These are phyloP conservation scores for Catharus minimus DNA, from an alignment of 2,113 vertebrate genomes.

Conservation along the genomic window DNA sequence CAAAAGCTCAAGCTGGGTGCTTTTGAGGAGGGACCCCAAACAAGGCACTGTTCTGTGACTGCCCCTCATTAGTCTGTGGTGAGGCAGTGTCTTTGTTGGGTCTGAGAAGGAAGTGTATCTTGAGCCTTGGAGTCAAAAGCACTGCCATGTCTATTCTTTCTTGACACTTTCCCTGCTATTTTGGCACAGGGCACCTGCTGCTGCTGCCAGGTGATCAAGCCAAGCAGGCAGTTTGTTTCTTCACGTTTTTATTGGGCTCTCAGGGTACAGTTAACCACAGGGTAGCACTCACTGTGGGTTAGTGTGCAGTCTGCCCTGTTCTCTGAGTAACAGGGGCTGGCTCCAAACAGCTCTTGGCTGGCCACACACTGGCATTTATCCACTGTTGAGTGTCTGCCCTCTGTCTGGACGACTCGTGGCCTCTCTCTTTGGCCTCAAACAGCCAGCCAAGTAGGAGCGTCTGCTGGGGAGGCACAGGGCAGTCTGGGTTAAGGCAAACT, in stretches of 20 bases:
- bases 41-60: fast-evolving
- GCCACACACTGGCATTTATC: constrained; percentile 1
- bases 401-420: not conserved
- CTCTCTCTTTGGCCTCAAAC: not conserved
- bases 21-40: not conserved
- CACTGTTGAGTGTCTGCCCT: not conserved
- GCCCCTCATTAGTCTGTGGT: fast-evolving
- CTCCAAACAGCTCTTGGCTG: not conserved
- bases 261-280: not conserved
- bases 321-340: not conserved
- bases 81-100: not conserved
- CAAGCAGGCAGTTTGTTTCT: not conserved
- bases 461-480: not conserved
- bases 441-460: not conserved
- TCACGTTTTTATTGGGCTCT: not conserved
- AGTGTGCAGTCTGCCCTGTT: not conserved
- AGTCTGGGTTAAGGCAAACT: not conserved
- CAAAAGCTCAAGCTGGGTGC: not conserved
- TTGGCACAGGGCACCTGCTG: not conserved
- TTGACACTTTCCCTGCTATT: not conserved
- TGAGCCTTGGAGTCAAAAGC: fast-evolving
- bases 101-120: not conserved
- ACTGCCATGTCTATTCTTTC: fast-evolving
- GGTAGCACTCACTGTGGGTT: not conserved
- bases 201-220: not conserved